Evolutionary conservation across 2,888 invertebrate species (phyloP), one percentile per base, ranked within the genome.

Genomic region (Idaea aversata): DNA sequence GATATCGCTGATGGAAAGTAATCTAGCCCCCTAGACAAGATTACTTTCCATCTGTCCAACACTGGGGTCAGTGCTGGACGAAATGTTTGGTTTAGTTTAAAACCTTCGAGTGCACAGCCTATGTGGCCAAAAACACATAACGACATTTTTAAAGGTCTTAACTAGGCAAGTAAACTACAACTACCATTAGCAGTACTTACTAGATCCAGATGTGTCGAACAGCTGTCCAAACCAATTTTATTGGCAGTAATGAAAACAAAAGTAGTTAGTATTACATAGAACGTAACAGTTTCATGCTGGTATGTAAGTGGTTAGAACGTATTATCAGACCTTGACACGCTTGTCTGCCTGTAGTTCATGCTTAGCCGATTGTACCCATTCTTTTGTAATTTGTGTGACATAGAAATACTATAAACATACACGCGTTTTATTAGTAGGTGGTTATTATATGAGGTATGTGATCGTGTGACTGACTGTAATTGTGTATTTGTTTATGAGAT

Each of bases 291-390:
- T 47, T 47, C 47, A 47, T 47, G 47, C 47, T 47, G 47, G 47
- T 47, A 47, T 7, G 10, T 47, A 47, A 10, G 47, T 47, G 47
- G 47, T 13, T 68, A 69, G 71, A 68, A 65, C 63, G 70, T 63
- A 71, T 66, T 67, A 65, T 64, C 67, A 63, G 67, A 69, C 72
- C 75, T 75, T 75, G 75, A 72, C 75, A 73, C 65, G 68, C 62
- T 73, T 72, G 65, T 61, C 61, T 34, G 15, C 34, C 13, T 13
- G 5, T 36, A 63, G 61, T 57, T 35, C 38, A 34, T 65, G 57
- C 38, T 61, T 57, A 60, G 38, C 61, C 47, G 70, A 69, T 72
- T 69, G 71, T 70, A 66, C 59, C 47, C 64, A 67, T 62, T 67
- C 70, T 63, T 70, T 72, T 74, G 72, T 74, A 69, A 65, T 71